phyloP scores from a whole-genome alignment of 1,140 invertebrate genomes.

The Neodiprion pinetum region DNA sequence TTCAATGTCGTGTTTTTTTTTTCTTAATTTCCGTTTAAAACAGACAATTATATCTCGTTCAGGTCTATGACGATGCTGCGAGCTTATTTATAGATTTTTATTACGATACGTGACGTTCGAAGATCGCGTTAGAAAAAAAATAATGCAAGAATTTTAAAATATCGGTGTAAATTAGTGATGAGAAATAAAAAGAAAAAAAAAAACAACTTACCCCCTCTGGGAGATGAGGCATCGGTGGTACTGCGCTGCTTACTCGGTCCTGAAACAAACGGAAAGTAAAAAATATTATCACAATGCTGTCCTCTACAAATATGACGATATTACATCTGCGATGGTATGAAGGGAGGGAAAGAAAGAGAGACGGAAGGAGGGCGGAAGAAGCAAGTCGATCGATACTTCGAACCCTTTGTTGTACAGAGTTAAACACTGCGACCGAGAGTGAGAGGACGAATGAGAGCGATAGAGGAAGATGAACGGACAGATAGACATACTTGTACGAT shows the following conservation, averaged over 20 bases:
- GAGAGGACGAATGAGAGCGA: too few species aligned
- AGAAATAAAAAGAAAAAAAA: not conserved
- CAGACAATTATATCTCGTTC: too few species aligned
- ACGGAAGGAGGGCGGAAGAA: not conserved
- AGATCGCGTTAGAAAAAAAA: too few species aligned
- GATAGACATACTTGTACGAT: too few species aligned
- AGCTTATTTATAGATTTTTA: too few species aligned
- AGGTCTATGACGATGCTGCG: too few species aligned
- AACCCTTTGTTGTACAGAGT: not conserved
- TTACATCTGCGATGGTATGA: not conserved
- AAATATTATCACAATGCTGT: not conserved
- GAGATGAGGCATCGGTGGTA: slow-evolving; percentile 43
- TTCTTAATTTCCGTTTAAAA: too few species aligned
- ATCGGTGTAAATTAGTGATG: not conserved
- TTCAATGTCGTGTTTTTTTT: too few species aligned
- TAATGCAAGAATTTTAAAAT: too few species aligned
- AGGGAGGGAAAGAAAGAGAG: slow-evolving; percentile 18
- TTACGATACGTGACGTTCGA: too few species aligned
- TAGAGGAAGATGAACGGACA: too few species aligned
- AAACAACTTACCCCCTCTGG: slow-evolving; percentile 45
- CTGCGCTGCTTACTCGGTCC: slow-evolving; percentile 49
- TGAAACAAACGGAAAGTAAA: slow-evolving; percentile 40
- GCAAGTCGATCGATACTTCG: not conserved
- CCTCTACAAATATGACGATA: not conserved
- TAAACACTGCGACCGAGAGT: too few species aligned